phyloP scores from a whole-genome alignment of 2,888 invertebrate genomes.

The Mimumesa dahlbomi region DNA sequence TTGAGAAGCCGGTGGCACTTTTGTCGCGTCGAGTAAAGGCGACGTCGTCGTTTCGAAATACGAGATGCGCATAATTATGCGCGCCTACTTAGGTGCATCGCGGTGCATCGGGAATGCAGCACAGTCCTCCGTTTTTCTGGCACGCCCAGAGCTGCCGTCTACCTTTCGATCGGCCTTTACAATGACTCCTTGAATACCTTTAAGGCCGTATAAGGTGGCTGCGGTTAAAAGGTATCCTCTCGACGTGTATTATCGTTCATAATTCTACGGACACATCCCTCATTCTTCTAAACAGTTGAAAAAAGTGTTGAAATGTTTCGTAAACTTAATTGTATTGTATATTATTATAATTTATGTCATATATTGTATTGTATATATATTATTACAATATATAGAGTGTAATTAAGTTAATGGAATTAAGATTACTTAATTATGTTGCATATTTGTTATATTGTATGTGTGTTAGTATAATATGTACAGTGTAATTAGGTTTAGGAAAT shows the following conservation, averaged over 20 bases:
- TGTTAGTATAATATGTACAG: too few relatives aligned
- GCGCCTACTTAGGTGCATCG: constrained; percentile 65
- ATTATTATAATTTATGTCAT: too few relatives aligned
- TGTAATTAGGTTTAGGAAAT: too few relatives aligned
- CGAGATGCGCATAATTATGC: constrained; percentile 67
- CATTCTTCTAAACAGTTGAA: not conserved
- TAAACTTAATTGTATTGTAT: too few relatives aligned
- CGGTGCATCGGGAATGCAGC: constrained; percentile 65
- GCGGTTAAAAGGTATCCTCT: too few relatives aligned
- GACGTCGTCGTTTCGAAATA: constrained; percentile 59
- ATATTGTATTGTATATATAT: too few relatives aligned
- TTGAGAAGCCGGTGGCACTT: constrained; percentile 5
- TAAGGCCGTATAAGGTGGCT: not conserved
- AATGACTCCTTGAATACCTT: constrained; percentile 30
- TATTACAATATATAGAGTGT: too few relatives aligned
- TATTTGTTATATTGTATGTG: too few relatives aligned
- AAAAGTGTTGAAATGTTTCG: not conserved
- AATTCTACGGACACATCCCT: too few relatives aligned
- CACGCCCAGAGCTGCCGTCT: constrained; percentile 51
- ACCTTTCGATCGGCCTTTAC: constrained; percentile 52
- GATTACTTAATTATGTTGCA: too few relatives aligned
- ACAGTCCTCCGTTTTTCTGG: constrained; percentile 57
- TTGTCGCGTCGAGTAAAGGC: constrained; percentile 16
- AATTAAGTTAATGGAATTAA: too few relatives aligned
- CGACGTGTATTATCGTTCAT: too few relatives aligned